These are phyloP conservation scores for Nomada ferruginata DNA, from an alignment of 2,888 invertebrate genomes.

Conservation along the genomic window DNA sequence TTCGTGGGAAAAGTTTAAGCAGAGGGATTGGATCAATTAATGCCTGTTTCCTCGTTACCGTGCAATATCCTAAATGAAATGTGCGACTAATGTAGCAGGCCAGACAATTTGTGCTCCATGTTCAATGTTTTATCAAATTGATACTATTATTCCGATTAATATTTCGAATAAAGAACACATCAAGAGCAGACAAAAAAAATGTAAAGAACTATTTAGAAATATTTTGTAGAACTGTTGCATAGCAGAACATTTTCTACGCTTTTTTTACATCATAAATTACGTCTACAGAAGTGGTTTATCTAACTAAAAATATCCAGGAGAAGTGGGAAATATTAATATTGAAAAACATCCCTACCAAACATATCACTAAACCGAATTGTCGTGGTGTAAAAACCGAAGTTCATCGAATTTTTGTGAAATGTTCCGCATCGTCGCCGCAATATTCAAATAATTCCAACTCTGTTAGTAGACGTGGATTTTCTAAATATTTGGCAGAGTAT, in stretches of 20 bases:
- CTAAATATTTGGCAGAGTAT: conserved; percentile 74
- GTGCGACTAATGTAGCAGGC: conserved; percentile 12
- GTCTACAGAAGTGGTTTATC: not conserved
- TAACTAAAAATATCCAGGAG: not conserved
- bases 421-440: conserved; percentile 20
- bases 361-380: not conserved
- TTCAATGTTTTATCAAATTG: too few species aligned
- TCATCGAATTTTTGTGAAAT: not conserved
- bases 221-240: too few species aligned
- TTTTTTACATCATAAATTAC: not conserved
- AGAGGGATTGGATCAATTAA: conserved; percentile 57
- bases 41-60: conserved; percentile 53
- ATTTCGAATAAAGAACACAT: too few species aligned
- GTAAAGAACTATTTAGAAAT: too few species aligned
- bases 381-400: not conserved
- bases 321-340: not conserved
- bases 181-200: too few species aligned
- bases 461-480: conserved; percentile 61
- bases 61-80: conserved; percentile 58
- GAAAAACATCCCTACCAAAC: not conserved
- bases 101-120: conserved; percentile 10
- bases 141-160: too few species aligned
- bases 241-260: too few species aligned
- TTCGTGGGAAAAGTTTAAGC: conserved; percentile 19
- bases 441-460: conserved; percentile 57